Evolutionary conservation across 2,888 invertebrate genomes (phyloP).

Genomic region (Caenorhabditis drosophilae): DNA sequence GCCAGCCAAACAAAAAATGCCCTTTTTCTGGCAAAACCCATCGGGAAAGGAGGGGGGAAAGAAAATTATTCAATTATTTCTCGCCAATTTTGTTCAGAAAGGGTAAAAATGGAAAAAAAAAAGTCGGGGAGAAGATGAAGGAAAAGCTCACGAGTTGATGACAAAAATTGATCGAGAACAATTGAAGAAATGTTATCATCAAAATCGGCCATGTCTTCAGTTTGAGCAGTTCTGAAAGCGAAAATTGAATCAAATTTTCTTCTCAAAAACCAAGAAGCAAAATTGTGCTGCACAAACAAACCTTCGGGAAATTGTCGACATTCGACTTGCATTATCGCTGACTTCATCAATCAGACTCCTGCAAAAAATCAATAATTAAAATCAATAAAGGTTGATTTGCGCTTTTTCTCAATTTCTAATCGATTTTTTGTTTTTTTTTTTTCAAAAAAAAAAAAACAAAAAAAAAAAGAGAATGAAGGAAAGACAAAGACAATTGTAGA

Average conservation of each 20-base stretch:
- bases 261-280: too few relatives aligned
- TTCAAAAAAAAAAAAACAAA: slow-evolving; percentile 8
- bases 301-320: slow-evolving; percentile 42
- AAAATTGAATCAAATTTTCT: too few relatives aligned
- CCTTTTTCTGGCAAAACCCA: too few relatives aligned
- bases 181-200: slow-evolving; percentile 54
- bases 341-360: slow-evolving; percentile 34
- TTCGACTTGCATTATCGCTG: slow-evolving; percentile 30
- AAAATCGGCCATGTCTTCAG: slow-evolving; percentile 55
- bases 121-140: too few relatives aligned
- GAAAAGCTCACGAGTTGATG: slow-evolving; percentile 33
- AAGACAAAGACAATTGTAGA: too few relatives aligned
- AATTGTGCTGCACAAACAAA: too few relatives aligned
- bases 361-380: slow-evolving; percentile 10
- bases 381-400: neutral
- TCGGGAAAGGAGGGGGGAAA: too few relatives aligned
- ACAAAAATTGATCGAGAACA: slow-evolving; percentile 54
- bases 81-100: too few relatives aligned
- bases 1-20: too few relatives aligned
- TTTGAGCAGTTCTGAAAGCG: slow-evolving; percentile 43
- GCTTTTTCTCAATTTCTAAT: neutral
- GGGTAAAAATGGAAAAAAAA: too few relatives aligned
- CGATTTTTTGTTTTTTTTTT: neutral
- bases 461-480: slow-evolving; percentile 21
- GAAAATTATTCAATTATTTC: too few relatives aligned